phyloP scores from a whole-genome alignment of 23 tunicate genomes.

The Halocynthia aurantium region DNA sequence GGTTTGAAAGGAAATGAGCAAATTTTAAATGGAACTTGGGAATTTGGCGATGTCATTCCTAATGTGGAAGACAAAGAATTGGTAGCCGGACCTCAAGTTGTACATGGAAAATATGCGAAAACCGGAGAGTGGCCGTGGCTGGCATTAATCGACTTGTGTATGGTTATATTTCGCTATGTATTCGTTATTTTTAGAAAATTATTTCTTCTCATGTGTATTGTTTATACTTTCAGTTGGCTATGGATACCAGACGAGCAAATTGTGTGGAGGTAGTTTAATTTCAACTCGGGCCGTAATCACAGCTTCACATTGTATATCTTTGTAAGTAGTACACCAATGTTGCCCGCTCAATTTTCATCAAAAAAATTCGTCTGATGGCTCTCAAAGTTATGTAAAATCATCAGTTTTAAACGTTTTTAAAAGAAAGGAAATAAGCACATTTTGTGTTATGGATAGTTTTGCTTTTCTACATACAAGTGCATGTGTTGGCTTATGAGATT shows the following conservation, averaged over 20 bases:
- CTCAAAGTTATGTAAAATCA: not conserved
- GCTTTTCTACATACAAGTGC: too few species aligned
- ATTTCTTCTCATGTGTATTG: not conserved
- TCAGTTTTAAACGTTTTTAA: too few species aligned
- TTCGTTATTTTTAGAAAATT: not conserved
- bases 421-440: too few species aligned
- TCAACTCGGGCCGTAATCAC: slow-evolving; percentile 41
- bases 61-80: slow-evolving; percentile 8
- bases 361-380: not conserved
- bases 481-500: too few species aligned
- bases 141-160: slow-evolving; percentile 37
- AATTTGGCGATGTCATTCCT: slow-evolving; percentile 29
- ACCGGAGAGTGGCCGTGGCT: slow-evolving; percentile 70
- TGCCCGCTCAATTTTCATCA: not conserved
- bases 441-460: too few species aligned
- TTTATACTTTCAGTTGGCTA: not conserved
- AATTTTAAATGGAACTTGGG: slow-evolving; percentile 9
- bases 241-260: not conserved
- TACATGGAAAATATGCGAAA: slow-evolving; percentile 29
- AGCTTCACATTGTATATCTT: slow-evolving; percentile 48
- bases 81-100: slow-evolving; percentile 12
- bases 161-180: not conserved
- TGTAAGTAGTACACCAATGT: not conserved
- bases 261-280: slow-evolving; percentile 65
- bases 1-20: slow-evolving; percentile 18